Base-by-base conservation (phyloP, 2,113 vertebrate species). In the Ranitomeya variabilis region DNA sequence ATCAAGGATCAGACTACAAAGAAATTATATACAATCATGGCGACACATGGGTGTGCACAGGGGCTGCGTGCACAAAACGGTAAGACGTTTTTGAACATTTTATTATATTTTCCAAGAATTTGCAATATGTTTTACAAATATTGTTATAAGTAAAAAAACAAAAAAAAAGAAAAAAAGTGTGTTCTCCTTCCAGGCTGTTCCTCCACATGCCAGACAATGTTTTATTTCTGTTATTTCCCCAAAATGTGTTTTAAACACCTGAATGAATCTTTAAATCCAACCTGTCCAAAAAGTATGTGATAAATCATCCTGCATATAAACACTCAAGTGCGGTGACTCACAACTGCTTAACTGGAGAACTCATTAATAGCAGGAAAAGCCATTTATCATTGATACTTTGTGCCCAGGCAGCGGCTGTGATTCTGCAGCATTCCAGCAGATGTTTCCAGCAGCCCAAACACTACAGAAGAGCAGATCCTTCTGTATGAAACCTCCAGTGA, bases 301-400 rank as follows among this genome's bases (percentile, higher is more conserved):
- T 78, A 92, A 92, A 93, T 88, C 82, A 93, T 92, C 92, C 88
- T 85, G 86, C 90, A 80, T 1, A 89, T 83, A 91, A 91, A 92
- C 59, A 91, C 89, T 13, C 54, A 91, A 90, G 88, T 62, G 83
- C 86, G 80, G 83, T 90, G 85, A 90, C 90, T 92, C 86, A 90
- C 86, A 88, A 89, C 91, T 64, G 57, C 86, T 90, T 90, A 89
- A 59, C 89, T 93, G 89, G 90, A 87, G 91, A 89, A 91, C 86
- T 81, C 62, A 90, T 88, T 90, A 90, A 89, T 91, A 90, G 93
- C 89, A 92, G 91, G 83, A 64, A 86, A 83, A 90, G 73, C 52
- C 59, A 90, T 90, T 94, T 92, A 90, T 93, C 90, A 91, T 87
- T 88, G 55, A 23, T 89, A 88, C 62, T 92, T 89, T 77, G 55